Evolutionary conservation across 2,113 vertebrate species (phyloP).

Genomic region (Lethenteron camtschaticum): DNA sequence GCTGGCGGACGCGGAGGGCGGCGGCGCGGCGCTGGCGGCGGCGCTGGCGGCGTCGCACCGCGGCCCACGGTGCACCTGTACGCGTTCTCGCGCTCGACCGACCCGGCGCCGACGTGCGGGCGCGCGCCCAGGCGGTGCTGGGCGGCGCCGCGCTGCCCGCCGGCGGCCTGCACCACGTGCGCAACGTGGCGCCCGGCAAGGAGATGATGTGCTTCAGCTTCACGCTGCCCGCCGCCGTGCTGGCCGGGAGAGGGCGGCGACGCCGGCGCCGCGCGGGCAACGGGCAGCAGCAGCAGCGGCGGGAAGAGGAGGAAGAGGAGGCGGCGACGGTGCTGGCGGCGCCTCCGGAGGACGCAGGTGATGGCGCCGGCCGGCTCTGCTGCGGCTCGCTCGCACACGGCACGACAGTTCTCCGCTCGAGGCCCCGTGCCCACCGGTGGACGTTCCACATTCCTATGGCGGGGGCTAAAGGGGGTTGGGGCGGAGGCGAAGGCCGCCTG

Average conservation of each 20-base stretch:
- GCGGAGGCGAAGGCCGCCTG: too few species aligned
- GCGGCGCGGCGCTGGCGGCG: not conserved
- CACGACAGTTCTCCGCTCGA: not conserved
- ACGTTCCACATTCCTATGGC: too few species aligned
- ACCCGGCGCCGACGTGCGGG: constrained; percentile 38
- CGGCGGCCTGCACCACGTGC: constrained; percentile 47
- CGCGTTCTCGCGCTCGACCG: constrained; percentile 53
- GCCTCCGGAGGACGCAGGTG: not conserved
- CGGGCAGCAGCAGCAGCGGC: too few species aligned
- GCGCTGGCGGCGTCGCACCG: not conserved
- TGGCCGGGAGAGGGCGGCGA: constrained; percentile 24
- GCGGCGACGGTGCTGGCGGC: not conserved
- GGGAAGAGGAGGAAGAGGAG: too few species aligned
- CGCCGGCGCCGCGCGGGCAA: too few species aligned
- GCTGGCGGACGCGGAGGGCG: constrained; percentile 16
- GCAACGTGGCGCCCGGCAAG: constrained; percentile 82
- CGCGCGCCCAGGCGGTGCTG: constrained; percentile 28
- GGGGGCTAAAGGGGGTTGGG: too few species aligned
- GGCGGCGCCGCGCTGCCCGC: constrained; percentile 28
- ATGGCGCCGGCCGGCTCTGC: not conserved
- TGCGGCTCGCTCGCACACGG: not conserved
- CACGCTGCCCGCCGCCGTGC: constrained; percentile 33
- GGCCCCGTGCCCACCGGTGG: too few species aligned
- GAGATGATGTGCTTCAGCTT: constrained; percentile 86
- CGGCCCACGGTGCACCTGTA: constrained; percentile 66